phyloP scores from a whole-genome alignment of 2,113 vertebrate species.

The Lontra canadensis region DNA sequence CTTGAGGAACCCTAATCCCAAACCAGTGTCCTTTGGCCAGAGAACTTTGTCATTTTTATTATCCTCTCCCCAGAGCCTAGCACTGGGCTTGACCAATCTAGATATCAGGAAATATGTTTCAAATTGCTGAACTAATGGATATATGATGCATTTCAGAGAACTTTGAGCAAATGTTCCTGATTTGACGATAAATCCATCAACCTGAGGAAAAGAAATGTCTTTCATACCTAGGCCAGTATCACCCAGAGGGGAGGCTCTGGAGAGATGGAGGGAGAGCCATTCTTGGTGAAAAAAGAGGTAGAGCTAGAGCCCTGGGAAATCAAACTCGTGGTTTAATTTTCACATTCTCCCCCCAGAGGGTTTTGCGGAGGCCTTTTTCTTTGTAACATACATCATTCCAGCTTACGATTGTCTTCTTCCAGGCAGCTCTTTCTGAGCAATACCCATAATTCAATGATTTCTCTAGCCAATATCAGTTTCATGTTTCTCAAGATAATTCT shows the following conservation, averaged over 20 bases:
- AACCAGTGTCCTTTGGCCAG: not conserved
- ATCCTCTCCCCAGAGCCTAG: not conserved
- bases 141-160: slow-evolving; percentile 25
- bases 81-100: not conserved
- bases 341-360: not conserved
- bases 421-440: not conserved
- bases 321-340: slow-evolving; percentile 12
- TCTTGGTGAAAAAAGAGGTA: not conserved
- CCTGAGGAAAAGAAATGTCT: not conserved
- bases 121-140: not conserved
- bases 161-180: not conserved
- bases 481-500: slow-evolving; percentile 20
- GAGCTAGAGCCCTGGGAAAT: not conserved
- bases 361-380: not conserved
- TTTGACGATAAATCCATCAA: not conserved
- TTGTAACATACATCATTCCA: not conserved
- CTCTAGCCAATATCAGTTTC: not conserved
- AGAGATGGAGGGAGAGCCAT: not conserved
- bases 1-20: not conserved
- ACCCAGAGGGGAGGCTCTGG: not conserved
- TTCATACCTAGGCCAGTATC: not conserved
- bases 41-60: slow-evolving; percentile 8
- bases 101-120: not conserved
- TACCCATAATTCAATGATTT: not conserved
- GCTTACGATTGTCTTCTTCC: not conserved